phyloP scores from a whole-genome alignment of 2,888 invertebrate genomes.

The Agrochola litura region DNA sequence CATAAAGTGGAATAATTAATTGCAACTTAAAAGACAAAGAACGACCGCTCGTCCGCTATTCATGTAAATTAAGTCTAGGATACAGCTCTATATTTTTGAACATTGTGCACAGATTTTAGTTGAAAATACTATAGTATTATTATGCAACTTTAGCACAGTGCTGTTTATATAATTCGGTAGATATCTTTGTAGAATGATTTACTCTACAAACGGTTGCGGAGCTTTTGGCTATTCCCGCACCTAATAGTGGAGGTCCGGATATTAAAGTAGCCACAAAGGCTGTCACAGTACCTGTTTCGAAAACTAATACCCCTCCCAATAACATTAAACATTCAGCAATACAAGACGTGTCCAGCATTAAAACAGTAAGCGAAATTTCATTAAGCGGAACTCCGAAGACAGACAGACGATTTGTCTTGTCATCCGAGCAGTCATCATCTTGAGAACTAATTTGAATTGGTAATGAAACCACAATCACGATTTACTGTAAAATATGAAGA shows the following conservation, averaged over 20 bases:
- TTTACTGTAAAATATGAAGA: conserved; percentile 69
- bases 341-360: conserved; percentile 81
- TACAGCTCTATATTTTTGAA: conserved; percentile 77
- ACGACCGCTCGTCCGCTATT: conserved; percentile 81
- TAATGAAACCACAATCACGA: conserved; percentile 78
- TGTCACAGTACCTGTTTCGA: conserved; percentile 59
- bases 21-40: conserved; percentile 88
- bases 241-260: conserved; percentile 59
- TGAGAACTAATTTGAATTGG: conserved; percentile 84
- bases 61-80: conserved; percentile 87
- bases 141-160: conserved; percentile 48
- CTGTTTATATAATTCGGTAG: conserved; percentile 42
- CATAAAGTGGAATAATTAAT: conserved; percentile 90
- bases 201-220: conserved; percentile 45
- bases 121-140: conserved; percentile 51
- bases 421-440: conserved; percentile 79
- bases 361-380: conserved; percentile 81
- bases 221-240: conserved; percentile 33
- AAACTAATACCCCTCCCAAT: conserved; percentile 66
- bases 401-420: conserved; percentile 85
- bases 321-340: conserved; percentile 71
- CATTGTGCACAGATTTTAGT: conserved; percentile 60
- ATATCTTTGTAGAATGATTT: conserved; percentile 56
- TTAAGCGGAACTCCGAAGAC: conserved; percentile 76
- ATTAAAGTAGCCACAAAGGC: conserved; percentile 64